phyloP scores from a whole-genome alignment of 2,113 vertebrate genomes.

The Hippocampus abdominalis region DNA sequence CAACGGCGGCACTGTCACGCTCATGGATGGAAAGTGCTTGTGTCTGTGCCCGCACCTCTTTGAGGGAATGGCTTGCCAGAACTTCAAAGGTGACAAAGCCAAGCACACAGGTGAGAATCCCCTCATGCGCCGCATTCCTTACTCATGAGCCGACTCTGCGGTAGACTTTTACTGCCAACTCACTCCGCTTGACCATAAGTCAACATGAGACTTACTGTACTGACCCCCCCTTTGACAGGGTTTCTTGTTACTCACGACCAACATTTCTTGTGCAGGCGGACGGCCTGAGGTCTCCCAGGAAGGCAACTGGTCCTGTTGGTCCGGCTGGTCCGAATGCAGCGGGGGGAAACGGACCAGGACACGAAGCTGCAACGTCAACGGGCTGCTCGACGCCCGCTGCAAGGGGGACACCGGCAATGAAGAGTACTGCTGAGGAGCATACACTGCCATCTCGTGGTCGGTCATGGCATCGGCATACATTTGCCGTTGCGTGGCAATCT shows the following conservation, averaged over 20 bases:
- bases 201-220: no score
- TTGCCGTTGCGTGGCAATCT: background rate
- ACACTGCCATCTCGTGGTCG: conserved; percentile 17
- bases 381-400: conserved; percentile 57
- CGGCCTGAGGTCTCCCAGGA: conserved; percentile 38
- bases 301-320: conserved; percentile 80
- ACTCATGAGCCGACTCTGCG: no score
- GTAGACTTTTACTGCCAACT: no score
- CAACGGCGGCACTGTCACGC: conserved; percentile 78
- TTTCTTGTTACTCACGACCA: background rate
- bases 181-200: no score
- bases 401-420: conserved; percentile 61
- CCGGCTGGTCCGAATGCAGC: conserved; percentile 64
- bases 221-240: background rate
- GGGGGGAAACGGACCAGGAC: conserved; percentile 54
- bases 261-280: conserved; percentile 21
- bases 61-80: conserved; percentile 79
- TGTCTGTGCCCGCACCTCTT: conserved; percentile 75
- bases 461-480: background rate
- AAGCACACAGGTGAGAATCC: background rate
- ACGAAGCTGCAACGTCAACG: conserved; percentile 66
- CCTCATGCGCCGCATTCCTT: background rate
- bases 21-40: conserved; percentile 79
- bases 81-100: conserved; percentile 34
- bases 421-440: conserved; percentile 59